These are phyloP conservation scores for Cyphomyrmex costatus DNA, from an alignment of 1,140 invertebrate genomes.

Conservation along the genomic window DNA sequence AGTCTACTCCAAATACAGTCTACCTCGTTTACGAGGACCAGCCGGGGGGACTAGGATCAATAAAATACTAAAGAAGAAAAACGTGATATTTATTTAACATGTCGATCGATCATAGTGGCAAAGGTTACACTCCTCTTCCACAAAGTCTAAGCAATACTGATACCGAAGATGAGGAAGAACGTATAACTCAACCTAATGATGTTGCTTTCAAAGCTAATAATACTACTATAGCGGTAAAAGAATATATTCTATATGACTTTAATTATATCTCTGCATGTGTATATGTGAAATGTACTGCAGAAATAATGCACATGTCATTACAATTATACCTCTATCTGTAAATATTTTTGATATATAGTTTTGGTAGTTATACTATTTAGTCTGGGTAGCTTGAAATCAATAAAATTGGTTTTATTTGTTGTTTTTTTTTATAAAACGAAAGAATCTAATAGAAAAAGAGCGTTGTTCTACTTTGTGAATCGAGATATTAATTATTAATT, in stretches of 20 bases:
- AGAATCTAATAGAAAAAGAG: no score
- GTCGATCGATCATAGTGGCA: conserved; percentile 75
- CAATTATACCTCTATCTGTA: neutral
- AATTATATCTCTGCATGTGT: no score
- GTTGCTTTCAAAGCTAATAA: conserved; percentile 37
- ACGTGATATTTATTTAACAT: conserved; percentile 8
- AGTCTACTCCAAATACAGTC: no score
- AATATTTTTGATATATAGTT: neutral
- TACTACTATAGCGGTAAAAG: conserved; percentile 47
- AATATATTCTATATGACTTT: neutral
- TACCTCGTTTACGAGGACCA: no score
- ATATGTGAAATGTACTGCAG: neutral
- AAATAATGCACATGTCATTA: neutral
- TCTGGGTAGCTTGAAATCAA: no score
- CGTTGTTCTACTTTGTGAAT: no score
- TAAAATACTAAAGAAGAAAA: neutral
- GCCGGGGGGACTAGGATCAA: no score
- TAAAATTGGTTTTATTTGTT: no score
- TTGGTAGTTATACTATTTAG: no score
- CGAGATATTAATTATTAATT: no score
- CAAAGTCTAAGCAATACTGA: conserved; percentile 92
- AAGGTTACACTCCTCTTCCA: conserved; percentile 90
- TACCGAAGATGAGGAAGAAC: conserved; percentile 90
- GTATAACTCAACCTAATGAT: conserved; percentile 61
- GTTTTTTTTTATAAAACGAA: no score